Conservation (phyloP, 2,888 invertebrate species). For the Orchestes rusci region DNA sequence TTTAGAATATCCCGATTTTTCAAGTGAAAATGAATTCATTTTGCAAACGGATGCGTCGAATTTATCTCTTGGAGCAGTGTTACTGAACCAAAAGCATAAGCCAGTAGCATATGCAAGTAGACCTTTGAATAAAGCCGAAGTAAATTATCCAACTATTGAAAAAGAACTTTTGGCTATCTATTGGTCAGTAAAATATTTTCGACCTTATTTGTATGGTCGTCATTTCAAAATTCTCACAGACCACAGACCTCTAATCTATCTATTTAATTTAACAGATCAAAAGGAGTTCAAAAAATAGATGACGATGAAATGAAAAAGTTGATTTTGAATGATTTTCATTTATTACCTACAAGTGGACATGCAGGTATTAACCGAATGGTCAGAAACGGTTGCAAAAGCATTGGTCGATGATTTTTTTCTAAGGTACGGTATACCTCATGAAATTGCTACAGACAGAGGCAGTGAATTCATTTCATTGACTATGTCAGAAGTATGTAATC, state of each 20-base stretch:
- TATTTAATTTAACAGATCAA: conserved; percentile 34
- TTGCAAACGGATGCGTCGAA: conserved; percentile 9
- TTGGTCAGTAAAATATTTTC: conserved; percentile 35
- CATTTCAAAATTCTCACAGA: conserved; percentile 37
- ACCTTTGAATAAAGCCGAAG: conserved; percentile 15
- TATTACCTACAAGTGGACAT: no score
- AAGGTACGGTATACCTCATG: no score
- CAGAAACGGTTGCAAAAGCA: no score
- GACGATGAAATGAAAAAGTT: no score
- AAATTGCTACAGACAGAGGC: no score
- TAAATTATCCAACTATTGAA: conserved; percentile 12
- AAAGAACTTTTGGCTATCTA: conserved; percentile 30
- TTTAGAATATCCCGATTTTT: conserved; percentile 5
- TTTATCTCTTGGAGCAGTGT: conserved; percentile 17
- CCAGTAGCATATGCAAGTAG: conserved; percentile 19
- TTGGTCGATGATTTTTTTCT: no score
- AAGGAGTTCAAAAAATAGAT: no score
- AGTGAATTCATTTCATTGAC: no score
- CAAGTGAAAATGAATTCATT: not conserved
- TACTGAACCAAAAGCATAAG: conserved; percentile 17
- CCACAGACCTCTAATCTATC: conserved; percentile 36
- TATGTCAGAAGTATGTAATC: no score
- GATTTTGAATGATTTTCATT: no score
- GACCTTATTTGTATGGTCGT: conserved; percentile 38
- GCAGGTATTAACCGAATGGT: no score